Conservation (phyloP, 2,113 vertebrate genomes). For the Prietella phreatophila region DNA sequence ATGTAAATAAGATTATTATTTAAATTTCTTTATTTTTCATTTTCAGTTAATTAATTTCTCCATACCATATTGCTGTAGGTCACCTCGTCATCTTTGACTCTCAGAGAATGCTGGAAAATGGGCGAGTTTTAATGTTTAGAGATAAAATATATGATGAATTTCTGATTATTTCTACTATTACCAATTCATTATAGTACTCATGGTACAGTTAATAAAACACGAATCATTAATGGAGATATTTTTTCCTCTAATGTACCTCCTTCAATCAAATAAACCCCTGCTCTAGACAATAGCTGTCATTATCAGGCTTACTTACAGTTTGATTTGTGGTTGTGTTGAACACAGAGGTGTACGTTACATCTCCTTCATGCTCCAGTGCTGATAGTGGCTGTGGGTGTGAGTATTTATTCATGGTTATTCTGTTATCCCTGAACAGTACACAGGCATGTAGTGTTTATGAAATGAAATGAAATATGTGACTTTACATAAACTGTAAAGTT, state of each 20-base stretch:
- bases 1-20: too few species aligned
- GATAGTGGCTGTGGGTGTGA: neutral
- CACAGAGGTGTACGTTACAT: neutral
- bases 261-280: neutral
- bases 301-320: neutral
- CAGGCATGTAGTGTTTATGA: neutral
- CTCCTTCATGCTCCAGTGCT: neutral
- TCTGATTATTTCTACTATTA: too few species aligned
- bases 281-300: neutral
- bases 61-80: neutral
- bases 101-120: too few species aligned
- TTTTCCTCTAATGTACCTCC: neutral
- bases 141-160: too few species aligned
- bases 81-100: too few species aligned
- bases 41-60: too few species aligned
- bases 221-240: neutral
- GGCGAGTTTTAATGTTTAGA: too few species aligned
- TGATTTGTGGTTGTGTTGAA: neutral
- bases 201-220: neutral
- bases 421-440: neutral
- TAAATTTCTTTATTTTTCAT: too few species aligned
- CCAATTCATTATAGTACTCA: neutral
- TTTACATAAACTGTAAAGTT: neutral
- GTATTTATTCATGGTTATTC: neutral
- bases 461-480: neutral